These are phyloP conservation scores for Apeltes quadracus DNA, from an alignment of 2,113 vertebrate genomes.

Conservation along the genomic window DNA sequence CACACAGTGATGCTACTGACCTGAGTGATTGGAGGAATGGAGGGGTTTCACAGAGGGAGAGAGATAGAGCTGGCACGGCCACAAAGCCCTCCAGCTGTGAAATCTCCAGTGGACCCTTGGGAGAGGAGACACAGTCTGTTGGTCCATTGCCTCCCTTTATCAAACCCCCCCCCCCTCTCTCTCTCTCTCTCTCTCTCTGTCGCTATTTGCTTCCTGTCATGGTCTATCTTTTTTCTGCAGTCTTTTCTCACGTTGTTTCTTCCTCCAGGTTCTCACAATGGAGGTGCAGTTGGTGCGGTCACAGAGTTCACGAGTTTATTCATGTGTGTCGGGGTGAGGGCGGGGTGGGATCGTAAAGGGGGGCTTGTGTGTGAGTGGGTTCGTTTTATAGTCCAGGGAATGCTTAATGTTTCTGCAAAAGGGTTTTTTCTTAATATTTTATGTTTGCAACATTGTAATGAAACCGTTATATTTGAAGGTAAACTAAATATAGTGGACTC, in stretches of 20 bases:
- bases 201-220: neutral
- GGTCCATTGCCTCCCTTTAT: constrained; percentile 6
- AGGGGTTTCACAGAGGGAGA: neutral
- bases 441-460: neutral
- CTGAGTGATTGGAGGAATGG: constrained; percentile 14
- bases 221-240: neutral
- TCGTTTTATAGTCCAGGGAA: neutral
- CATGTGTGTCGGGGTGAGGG: constrained; percentile 13
- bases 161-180: neutral
- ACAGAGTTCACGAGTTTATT: constrained; percentile 31
- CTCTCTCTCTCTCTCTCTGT: neutral
- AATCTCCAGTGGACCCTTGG: constrained; percentile 35
- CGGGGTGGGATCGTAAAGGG: neutral
- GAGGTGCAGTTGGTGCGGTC: constrained; percentile 13
- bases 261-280: constrained; percentile 16
- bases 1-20: constrained; percentile 32
- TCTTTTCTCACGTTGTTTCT: neutral
- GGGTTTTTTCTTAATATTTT: too few species aligned
- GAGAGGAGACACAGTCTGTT: constrained; percentile 33
- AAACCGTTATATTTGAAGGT: neutral
- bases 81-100: constrained; percentile 33
- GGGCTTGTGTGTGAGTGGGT: neutral
- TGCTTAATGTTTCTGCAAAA: neutral
- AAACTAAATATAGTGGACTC: neutral
- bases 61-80: constrained; percentile 14